phyloP scores from a whole-genome alignment of 1,140 invertebrate genomes.

The Glossosoma conforme region DNA sequence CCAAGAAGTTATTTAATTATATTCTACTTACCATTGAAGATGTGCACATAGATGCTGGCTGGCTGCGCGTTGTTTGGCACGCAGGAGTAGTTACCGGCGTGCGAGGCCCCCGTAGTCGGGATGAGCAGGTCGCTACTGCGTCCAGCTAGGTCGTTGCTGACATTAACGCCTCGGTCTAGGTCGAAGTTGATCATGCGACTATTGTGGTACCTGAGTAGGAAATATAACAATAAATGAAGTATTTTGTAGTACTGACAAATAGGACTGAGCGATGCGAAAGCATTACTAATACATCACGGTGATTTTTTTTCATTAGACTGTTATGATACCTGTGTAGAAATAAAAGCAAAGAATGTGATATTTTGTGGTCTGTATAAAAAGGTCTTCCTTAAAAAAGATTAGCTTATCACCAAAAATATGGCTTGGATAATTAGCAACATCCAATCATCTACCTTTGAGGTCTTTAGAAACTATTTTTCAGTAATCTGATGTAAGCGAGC shows the following conservation, averaged over 20 bases:
- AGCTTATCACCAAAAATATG: too few relatives aligned
- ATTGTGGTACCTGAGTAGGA: constrained; percentile 65
- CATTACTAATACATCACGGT: too few relatives aligned
- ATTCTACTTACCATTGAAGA: constrained; percentile 67
- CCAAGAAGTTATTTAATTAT: neutral
- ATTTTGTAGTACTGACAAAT: neutral
- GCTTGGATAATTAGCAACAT: too few relatives aligned
- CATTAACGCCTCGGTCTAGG: constrained; percentile 74
- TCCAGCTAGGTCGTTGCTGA: constrained; percentile 59
- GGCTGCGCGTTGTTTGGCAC: constrained; percentile 80
- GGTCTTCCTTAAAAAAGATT: too few relatives aligned
- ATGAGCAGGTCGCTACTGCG: constrained; percentile 46
- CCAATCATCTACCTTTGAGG: too few relatives aligned
- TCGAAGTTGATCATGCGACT: constrained; percentile 88
- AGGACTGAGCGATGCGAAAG: too few relatives aligned
- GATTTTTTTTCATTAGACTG: constrained; percentile 1
- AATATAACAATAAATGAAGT: neutral
- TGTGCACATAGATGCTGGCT: constrained; percentile 78
- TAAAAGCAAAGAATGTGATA: neutral
- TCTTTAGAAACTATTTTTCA: too few relatives aligned
- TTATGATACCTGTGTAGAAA: too few relatives aligned
- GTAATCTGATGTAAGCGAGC: too few relatives aligned
- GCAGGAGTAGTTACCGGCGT: constrained; percentile 86
- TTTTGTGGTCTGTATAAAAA: too few relatives aligned
- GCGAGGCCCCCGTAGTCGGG: constrained; percentile 44